Evolutionary conservation across 2,113 vertebrate genomes (phyloP).

Genomic region (Ageneiosus marmoratus): DNA sequence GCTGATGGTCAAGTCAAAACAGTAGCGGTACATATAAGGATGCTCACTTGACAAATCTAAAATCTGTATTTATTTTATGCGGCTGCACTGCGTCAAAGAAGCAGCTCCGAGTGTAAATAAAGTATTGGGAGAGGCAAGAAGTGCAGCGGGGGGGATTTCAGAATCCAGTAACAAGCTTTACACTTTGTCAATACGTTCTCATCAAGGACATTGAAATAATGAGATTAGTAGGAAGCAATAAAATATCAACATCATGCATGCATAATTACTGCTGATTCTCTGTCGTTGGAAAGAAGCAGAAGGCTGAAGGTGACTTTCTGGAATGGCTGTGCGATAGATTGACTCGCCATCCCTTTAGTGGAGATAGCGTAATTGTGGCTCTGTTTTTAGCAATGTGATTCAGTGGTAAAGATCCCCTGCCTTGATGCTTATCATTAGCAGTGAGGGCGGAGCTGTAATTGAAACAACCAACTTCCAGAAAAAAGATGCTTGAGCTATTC

Average conservation of each 20-base stretch:
- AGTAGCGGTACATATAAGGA: slow-evolving; percentile 21
- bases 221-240: slow-evolving; percentile 55
- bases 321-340: slow-evolving; percentile 24
- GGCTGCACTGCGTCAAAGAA: slow-evolving; percentile 39
- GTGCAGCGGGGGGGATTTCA: background rate
- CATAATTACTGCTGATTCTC: slow-evolving; percentile 52
- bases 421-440: slow-evolving; percentile 32
- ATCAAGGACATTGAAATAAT: slow-evolving; percentile 57
- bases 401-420: slow-evolving; percentile 6
- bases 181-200: slow-evolving; percentile 57
- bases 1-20: slow-evolving; percentile 2
- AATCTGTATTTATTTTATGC: slow-evolving; percentile 35
- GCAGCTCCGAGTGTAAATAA: slow-evolving; percentile 33
- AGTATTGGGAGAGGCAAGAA: background rate
- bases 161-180: slow-evolving; percentile 53
- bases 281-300: slow-evolving; percentile 34
- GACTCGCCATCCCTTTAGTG: slow-evolving; percentile 2
- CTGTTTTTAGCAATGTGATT: slow-evolving; percentile 35
- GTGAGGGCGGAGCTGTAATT: background rate
- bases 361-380: slow-evolving; percentile 32
- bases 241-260: slow-evolving; percentile 53
- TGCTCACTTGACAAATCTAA: slow-evolving; percentile 29
- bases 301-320: slow-evolving; percentile 58
- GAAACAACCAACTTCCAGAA: background rate
- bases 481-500: background rate